phyloP scores from a whole-genome alignment of 2,888 invertebrate species.

The Tigriopus californicus region DNA sequence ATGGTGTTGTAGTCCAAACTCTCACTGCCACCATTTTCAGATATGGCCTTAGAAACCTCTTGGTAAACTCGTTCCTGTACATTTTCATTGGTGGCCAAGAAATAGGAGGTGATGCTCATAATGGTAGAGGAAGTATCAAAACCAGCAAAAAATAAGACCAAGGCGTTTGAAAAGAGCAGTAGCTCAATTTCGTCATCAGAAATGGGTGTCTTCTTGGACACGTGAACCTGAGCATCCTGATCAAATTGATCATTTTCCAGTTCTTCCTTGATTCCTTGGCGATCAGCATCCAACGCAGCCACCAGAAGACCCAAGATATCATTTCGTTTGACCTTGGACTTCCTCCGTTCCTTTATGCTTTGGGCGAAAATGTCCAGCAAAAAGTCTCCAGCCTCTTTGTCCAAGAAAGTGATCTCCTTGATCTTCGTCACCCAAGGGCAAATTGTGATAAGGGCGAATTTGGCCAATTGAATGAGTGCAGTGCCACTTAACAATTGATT shows the following conservation, averaged over 20 bases:
- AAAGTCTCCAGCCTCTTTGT: background rate
- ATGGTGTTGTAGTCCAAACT: conserved; percentile 3
- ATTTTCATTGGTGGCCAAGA: conserved; percentile 5
- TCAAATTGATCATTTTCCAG: background rate
- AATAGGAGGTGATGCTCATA: background rate
- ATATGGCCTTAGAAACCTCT: conserved; percentile 1
- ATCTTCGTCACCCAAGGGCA: no score
- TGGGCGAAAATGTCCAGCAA: background rate
- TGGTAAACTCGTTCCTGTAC: conserved; percentile 6
- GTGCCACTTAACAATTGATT: no score
- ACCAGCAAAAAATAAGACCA: conserved; percentile 12
- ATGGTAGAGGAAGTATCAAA: conserved; percentile 12
- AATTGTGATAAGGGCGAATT: no score
- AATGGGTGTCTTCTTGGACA: background rate
- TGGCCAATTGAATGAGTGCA: no score
- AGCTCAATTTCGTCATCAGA: background rate
- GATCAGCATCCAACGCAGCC: background rate
- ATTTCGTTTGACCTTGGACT: background rate
- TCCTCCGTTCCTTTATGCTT: background rate
- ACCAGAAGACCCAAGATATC: background rate
- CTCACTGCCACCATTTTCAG: background rate
- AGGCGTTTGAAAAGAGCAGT: background rate
- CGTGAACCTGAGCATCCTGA: background rate
- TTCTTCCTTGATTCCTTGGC: background rate
- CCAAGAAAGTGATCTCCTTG: background rate